phyloP scores from a whole-genome alignment of 1,140 invertebrate genomes.

The Aradophagus sp. region DNA sequence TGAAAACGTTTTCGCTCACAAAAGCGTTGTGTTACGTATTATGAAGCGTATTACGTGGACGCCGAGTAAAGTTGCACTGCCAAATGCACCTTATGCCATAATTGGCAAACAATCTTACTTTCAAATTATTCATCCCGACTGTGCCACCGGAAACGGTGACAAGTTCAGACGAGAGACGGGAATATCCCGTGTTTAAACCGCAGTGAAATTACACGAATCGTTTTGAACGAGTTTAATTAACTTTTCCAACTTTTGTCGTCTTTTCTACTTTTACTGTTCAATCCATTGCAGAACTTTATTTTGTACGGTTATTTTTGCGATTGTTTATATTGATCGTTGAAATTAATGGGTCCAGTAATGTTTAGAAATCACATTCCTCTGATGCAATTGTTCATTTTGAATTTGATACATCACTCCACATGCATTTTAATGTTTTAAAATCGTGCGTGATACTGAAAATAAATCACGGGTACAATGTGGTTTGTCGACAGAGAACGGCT shows the following conservation, averaged over 20 bases:
- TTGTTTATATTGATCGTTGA: no score
- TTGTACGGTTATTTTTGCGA: constrained; percentile 1
- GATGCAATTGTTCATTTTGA: no score
- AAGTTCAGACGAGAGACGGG: constrained; percentile 49
- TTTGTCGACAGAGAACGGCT: neutral
- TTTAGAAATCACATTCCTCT: no score
- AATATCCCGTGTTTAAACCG: no score
- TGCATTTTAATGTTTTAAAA: constrained; percentile 6
- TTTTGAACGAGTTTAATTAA: no score
- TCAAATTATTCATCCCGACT: constrained; percentile 40
- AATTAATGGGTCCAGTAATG: no score
- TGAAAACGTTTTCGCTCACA: constrained; percentile 28
- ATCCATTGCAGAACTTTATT: neutral
- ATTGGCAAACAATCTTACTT: constrained; percentile 47
- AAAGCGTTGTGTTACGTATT: constrained; percentile 51
- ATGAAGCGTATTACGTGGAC: constrained; percentile 39
- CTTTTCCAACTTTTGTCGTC: no score
- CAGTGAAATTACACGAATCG: neutral
- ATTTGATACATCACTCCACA: no score
- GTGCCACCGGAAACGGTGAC: constrained; percentile 37
- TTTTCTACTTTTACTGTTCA: no score
- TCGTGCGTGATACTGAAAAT: constrained; percentile 5
- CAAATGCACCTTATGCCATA: constrained; percentile 47
- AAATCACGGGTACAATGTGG: constrained; percentile 1
- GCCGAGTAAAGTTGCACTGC: constrained; percentile 10